Conservation (phyloP, 2,797 vertebrate species). For the Oreortyx pictus region DNA sequence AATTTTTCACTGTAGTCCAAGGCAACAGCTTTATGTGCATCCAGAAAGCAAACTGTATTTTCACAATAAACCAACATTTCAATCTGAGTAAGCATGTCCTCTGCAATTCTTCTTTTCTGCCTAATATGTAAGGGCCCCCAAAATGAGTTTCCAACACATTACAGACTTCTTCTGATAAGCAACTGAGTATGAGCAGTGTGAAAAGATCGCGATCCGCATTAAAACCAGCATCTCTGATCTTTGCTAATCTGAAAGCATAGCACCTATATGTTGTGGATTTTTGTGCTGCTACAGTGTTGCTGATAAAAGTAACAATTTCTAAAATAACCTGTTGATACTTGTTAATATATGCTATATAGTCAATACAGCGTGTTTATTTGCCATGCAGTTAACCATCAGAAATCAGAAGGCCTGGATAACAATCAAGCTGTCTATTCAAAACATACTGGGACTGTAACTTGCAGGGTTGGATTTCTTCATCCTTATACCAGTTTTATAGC, state of each 20-base stretch:
- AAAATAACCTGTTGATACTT: background rate
- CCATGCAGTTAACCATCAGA: background rate
- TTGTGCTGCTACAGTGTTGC: background rate
- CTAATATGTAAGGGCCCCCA: background rate
- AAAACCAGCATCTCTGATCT: background rate
- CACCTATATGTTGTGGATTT: background rate
- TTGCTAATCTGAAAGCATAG: background rate
- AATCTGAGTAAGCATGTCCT: accelerated
- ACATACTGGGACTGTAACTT: background rate
- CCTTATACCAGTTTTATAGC: background rate
- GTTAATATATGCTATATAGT: background rate
- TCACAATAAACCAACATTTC: background rate
- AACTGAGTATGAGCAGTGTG: background rate
- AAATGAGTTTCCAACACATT: background rate
- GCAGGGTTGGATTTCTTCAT: background rate
- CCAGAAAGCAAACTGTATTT: background rate
- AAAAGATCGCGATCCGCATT: background rate
- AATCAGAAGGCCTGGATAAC: background rate
- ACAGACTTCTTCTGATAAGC: background rate
- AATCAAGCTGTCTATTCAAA: background rate
- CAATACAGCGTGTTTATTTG: background rate
- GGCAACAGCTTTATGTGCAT: background rate
- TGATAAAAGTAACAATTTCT: background rate
- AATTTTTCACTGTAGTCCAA: background rate
- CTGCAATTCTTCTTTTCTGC: background rate